Conservation (phyloP, 2,888 invertebrate genomes). For the Limnephilus auricula region DNA sequence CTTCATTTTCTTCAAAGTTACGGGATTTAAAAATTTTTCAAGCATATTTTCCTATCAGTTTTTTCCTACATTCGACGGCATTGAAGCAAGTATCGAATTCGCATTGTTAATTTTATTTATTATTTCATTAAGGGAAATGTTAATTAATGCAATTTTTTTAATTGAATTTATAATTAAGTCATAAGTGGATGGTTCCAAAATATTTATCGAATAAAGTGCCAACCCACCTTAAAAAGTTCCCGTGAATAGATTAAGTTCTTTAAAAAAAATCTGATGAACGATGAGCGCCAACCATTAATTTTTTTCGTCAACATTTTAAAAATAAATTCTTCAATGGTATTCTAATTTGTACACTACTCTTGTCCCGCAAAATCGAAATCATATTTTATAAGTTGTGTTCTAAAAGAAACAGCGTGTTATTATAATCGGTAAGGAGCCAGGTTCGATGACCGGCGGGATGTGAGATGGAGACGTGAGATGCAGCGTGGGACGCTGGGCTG, state of each 20-base stretch:
- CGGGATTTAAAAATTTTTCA: too few relatives aligned
- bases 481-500: conserved; percentile 27
- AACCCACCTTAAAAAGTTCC: not conserved
- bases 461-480: conserved; percentile 10
- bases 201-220: not conserved
- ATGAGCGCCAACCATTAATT: not conserved
- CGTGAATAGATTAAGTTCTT: not conserved
- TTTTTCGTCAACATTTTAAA: not conserved
- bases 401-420: conserved; percentile 1
- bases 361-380: not conserved
- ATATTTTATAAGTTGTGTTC: not conserved
- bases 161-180: not conserved
- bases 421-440: not conserved
- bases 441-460: conserved; percentile 38
- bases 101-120: too few relatives aligned
- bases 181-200: not conserved
- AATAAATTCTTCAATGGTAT: not conserved
- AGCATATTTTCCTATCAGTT: too few relatives aligned
- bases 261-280: not conserved
- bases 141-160: too few relatives aligned
- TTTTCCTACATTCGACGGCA: too few relatives aligned
- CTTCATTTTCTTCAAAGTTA: too few relatives aligned
- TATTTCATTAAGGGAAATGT: too few relatives aligned
- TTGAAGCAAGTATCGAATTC: too few relatives aligned
- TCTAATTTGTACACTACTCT: not conserved